A percentile compares a stretch with the other conserved stretches of the same genome.
Conservation (phyloP, 2,113 vertebrate species). For the Patagioenas fasciata region DNA sequence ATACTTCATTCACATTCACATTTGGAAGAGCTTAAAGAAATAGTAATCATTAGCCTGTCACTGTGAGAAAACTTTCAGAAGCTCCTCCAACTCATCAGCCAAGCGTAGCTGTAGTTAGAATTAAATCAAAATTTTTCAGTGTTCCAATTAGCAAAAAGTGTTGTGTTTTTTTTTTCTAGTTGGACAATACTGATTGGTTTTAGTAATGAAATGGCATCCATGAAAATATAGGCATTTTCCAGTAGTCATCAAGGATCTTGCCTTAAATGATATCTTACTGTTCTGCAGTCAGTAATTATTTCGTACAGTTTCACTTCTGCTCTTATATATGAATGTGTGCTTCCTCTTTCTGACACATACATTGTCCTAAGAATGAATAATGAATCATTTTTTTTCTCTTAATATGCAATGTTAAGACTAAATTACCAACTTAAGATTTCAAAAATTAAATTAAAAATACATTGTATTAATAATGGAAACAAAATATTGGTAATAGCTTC, state of each 20-base stretch:
- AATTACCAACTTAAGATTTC: background rate
- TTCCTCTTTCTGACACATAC: background rate
- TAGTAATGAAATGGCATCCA: rapidly evolving
- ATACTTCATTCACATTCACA: background rate
- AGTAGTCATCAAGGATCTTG: background rate
- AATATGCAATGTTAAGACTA: background rate
- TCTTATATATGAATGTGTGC: background rate
- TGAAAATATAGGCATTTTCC: background rate
- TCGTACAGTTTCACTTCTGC: background rate
- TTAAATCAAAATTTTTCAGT: background rate
- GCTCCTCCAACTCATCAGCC: background rate
- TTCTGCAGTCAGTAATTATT: background rate
- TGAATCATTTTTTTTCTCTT: background rate
- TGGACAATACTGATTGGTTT: background rate
- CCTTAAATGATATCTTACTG: background rate
- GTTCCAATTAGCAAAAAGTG: background rate
- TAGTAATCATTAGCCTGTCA: background rate
- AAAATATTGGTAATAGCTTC: background rate
- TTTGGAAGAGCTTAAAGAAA: background rate
- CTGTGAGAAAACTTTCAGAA: background rate
- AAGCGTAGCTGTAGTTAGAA: background rate
- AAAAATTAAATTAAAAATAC: background rate
- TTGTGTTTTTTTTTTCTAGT: background rate
- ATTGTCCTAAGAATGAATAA: background rate
- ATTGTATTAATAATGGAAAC: background rate